Base-by-base conservation (phyloP, 1,140 invertebrate species). In the Drosophila pandora region DNA sequence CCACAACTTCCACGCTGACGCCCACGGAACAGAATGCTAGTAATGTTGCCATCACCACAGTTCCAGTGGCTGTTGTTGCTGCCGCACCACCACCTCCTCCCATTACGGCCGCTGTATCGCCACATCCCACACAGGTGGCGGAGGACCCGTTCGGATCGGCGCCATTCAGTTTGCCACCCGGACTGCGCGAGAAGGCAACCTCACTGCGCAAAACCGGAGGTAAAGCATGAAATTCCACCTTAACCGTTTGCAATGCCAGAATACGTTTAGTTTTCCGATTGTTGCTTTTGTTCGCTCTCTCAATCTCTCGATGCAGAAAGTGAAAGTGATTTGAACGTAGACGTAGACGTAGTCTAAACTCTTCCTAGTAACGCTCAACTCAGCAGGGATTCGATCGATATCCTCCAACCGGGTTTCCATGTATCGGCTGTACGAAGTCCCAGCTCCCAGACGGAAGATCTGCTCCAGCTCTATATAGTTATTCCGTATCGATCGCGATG, bases 131-230 rank as follows among this genome's bases (percentile, higher is more conserved):
- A 13, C 45, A 64, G 21, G 23, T 94, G n/a, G 92, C 94, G 23
- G 94, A 95, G 79, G 96, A 97, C 93, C 96, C 96, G 45, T 97
- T 97, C 88, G 94, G 95, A 83, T 95, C 95, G 74, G 96, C 96
- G 61, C 96, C 96, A 37, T 97, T 97, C 90, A 96, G 94, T 92
- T 93, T 95, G 91, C 95, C 95, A 87, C 90, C 92, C 57, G 93
- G 93, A 83, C 91, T 94, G 68, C 93, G 93, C 67, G 92, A 93
- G 81, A 93, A 94, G 87, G 92, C 93, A 43, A 91, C 92, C 64
- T 92, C 93, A 71, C 87, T 93, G 62, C 90, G 90, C 67, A 92
- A 92, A 91, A 93, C 93, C 92, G 93, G 93, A 94, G 93, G 93
- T 94, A 94, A 94, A 93, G 93, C 93, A 94, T 94, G 92, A 93